Conservation (phyloP, 2,797 vertebrate species). For the Coracias cyanogaster region DNA sequence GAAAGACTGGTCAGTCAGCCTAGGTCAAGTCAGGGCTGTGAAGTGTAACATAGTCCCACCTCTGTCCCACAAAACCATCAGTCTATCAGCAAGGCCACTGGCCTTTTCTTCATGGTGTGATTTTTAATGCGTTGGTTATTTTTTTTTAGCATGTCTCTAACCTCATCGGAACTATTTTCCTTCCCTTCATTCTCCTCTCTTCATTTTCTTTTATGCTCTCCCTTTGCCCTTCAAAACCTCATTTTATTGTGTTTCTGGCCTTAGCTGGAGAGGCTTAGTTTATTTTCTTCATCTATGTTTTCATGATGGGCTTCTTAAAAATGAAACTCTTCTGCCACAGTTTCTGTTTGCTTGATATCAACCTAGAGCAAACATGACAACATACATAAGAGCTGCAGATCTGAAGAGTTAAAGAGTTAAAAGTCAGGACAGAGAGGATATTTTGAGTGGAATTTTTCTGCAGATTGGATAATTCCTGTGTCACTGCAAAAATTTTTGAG, state of each 20-base stretch:
- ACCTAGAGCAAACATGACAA: background rate
- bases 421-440: background rate
- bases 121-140: background rate
- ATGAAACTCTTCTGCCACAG: background rate
- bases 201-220: background rate
- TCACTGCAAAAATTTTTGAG: background rate
- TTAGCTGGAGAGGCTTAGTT: background rate
- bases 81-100: background rate
- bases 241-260: background rate
- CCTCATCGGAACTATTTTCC: background rate
- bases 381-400: background rate
- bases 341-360: background rate
- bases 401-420: background rate
- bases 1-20: background rate
- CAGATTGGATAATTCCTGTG: background rate
- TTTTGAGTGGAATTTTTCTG: background rate
- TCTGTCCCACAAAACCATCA: background rate
- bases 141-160: background rate
- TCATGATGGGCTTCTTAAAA: background rate
- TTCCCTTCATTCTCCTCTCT: background rate
- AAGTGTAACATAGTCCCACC: background rate
- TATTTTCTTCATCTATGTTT: background rate
- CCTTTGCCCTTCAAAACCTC: slow-evolving; percentile 8
- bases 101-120: background rate
- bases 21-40: background rate